These are phyloP conservation scores for Nettapus auritus DNA, from an alignment of 2,113 vertebrate species.

Conservation along the genomic window DNA sequence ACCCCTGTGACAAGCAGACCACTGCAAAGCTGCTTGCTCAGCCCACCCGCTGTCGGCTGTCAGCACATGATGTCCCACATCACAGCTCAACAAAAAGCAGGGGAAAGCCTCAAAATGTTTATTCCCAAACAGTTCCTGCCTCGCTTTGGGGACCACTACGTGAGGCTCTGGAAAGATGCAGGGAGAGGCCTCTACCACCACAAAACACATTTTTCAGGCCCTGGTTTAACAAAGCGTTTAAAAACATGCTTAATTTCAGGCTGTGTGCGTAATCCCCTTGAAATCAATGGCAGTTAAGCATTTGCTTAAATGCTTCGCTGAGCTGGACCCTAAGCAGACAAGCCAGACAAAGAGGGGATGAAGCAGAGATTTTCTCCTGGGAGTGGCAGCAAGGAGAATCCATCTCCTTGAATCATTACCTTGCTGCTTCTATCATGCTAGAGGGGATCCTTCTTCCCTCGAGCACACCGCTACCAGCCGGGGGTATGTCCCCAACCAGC, in stretches of 20 bases:
- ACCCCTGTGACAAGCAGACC: neutral
- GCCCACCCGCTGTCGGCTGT: neutral
- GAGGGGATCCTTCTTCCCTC: neutral
- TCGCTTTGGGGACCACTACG: neutral
- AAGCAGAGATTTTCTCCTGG: neutral
- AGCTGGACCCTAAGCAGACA: neutral
- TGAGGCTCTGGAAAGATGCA: neutral
- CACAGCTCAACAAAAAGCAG: neutral
- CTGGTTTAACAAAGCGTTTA: neutral
- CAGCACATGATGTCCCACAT: fast-evolving
- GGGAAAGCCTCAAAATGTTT: neutral
- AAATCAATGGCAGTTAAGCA: neutral
- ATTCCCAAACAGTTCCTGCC: neutral
- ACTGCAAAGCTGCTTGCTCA: fast-evolving
- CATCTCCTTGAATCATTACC: neutral
- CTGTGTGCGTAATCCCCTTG: neutral
- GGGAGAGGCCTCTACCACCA: neutral
- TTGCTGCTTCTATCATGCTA: neutral
- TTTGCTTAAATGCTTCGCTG: neutral
- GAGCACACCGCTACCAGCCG: neutral
- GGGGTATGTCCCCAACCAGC: neutral
- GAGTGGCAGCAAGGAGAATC: neutral
- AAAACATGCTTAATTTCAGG: neutral
- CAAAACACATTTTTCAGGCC: neutral
- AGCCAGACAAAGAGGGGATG: neutral